Evolutionary conservation across 2,797 vertebrate species (phyloP), one percentile per base, ranked within the genome.

Genomic region (Fistularia tabacaria): DNA sequence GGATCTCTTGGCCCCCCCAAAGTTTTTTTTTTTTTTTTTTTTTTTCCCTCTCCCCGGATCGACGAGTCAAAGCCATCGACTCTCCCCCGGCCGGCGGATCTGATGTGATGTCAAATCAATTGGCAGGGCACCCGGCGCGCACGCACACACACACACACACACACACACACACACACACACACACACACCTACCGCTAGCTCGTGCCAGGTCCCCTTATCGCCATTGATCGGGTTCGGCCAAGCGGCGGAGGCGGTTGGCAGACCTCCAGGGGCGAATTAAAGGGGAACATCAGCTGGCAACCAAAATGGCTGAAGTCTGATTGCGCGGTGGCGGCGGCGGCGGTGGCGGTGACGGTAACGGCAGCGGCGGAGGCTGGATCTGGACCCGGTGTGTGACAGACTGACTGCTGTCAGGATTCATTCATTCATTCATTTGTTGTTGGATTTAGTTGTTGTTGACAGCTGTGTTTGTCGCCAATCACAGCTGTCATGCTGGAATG

Each of bases 211-310:
- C 64, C 77, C 62, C 57, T 85, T 81, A 78, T 83, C 69, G 46
- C 58, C 57, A 76, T 76, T 38, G 71, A 81, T 80, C 44, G 3
- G 56, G 42, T 61, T 62, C 54, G 56, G 71, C 69, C 55, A 51
- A 73, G 70, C 62, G 69, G 63, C 74, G 80, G 71, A 54, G 49
- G 55, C 14, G 48, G 66, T 72, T 83, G 80, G 80, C 77, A 57
- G 67, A 36, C 49, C 7, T 75, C 80, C 83, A 74, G 64, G 43
- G 48, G 44, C 55, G 68, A 78, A 79, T 76, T 65, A 76, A 74
- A 62, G 5, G 59, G 72, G 65, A 74, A 73, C 61, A 74, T 74
- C 56, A 36, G 54, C 72, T 76, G 68, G 45, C 38, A 50, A 71
- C 72, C 75, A 76, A 77, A 79, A 73, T 59, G 62, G 57, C 51